Evolutionary conservation across 2,888 invertebrate species (phyloP).

Genomic region (Microchrysa polita): DNA sequence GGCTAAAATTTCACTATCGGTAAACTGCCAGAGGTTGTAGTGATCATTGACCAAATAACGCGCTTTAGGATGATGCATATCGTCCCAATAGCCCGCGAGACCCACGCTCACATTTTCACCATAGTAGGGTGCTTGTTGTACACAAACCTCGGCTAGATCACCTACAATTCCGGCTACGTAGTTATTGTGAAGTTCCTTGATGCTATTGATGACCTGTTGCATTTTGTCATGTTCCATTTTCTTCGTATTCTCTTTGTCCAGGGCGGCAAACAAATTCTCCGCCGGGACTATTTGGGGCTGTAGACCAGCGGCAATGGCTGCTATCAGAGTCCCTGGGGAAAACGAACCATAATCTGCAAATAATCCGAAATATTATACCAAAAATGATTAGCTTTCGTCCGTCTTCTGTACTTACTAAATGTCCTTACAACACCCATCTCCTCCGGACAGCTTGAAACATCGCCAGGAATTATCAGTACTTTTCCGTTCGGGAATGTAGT

Average conservation of each 20-base stretch:
- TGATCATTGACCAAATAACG: slow-evolving; percentile 67
- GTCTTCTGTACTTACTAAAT: slow-evolving; percentile 50
- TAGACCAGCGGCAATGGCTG: slow-evolving; percentile 71
- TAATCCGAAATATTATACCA: neutral
- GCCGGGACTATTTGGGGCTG: slow-evolving; percentile 69
- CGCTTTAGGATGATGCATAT: slow-evolving; percentile 68
- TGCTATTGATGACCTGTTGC: slow-evolving; percentile 43
- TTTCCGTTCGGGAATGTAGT: slow-evolving; percentile 27
- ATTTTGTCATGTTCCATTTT: slow-evolving; percentile 51
- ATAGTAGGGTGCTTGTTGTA: slow-evolving; percentile 71
- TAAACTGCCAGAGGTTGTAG: slow-evolving; percentile 69
- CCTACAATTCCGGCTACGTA: slow-evolving; percentile 73
- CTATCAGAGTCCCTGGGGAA: slow-evolving; percentile 69
- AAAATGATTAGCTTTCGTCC: too few relatives aligned
- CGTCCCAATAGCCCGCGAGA: slow-evolving; percentile 73
- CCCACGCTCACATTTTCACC: slow-evolving; percentile 67
- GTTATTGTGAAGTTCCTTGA: slow-evolving; percentile 65
- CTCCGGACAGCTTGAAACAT: slow-evolving; percentile 67
- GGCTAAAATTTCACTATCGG: slow-evolving; percentile 74
- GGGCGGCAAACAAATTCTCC: slow-evolving; percentile 61
- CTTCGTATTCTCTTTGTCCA: slow-evolving; percentile 26
- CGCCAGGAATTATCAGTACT: slow-evolving; percentile 35
- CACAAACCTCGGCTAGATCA: slow-evolving; percentile 74
- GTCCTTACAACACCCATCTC: slow-evolving; percentile 74
- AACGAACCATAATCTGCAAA: slow-evolving; percentile 68